Conservation (phyloP, 2,113 vertebrate genomes). For the Aythya baeri region DNA sequence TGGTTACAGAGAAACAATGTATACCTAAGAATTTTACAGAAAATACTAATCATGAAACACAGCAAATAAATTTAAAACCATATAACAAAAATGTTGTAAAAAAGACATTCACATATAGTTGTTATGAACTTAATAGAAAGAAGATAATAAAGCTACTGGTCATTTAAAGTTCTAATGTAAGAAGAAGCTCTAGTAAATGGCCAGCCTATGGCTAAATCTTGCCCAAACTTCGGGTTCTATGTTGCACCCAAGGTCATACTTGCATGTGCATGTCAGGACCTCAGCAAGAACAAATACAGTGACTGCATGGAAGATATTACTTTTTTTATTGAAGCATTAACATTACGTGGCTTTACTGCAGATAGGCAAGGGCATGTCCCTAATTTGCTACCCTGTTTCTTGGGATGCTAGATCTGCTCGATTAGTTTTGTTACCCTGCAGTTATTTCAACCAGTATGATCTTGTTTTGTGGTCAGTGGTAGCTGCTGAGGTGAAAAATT, state of each 20-base stretch:
- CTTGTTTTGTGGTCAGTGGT: neutral
- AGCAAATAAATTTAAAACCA: neutral
- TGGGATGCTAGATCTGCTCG: neutral
- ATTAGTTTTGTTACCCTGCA: neutral
- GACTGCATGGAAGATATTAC: neutral
- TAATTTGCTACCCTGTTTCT: neutral
- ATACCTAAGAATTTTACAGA: neutral
- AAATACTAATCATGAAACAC: neutral
- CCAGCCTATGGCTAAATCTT: neutral
- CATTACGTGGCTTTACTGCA: neutral
- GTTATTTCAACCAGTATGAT: neutral
- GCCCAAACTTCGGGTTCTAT: neutral
- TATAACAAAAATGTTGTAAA: neutral
- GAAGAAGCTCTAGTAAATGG: neutral
- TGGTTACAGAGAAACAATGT: neutral
- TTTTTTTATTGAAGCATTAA: neutral
- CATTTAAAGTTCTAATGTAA: neutral
- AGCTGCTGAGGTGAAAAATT: conserved; percentile 8
- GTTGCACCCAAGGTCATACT: neutral
- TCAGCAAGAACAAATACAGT: neutral
- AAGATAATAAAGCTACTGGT: neutral
- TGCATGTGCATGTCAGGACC: neutral
- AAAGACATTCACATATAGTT: neutral
- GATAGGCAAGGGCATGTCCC: neutral
- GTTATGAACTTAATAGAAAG: neutral